Base-by-base conservation (phyloP, 2,888 invertebrate species). In the Mesochorus sp. region DNA sequence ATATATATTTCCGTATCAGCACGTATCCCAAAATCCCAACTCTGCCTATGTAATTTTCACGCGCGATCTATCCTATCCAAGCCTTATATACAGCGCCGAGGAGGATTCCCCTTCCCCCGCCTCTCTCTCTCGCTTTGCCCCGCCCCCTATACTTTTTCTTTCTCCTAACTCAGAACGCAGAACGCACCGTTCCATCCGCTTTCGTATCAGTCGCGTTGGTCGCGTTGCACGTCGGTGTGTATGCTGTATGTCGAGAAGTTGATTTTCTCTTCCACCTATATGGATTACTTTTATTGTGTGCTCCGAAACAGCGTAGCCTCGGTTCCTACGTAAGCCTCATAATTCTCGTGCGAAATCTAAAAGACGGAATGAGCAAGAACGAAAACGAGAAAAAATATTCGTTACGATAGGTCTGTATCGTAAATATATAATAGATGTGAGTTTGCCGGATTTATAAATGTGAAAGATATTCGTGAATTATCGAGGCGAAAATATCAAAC, bases 151-250 rank as follows among this genome's bases (percentile, higher is more conserved):
- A n/a, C n/a, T n/a, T n/a, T n/a, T n/a, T n/a, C n/a, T n/a, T n/a
- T n/a, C n/a, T n/a, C n/a, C n/a, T n/a, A n/a, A n/a, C n/a, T n/a
- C n/a, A n/a, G n/a, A 61, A 31, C 39, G 21, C 34, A 39, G 44
- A 71, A 44, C 49, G 31, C 78, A 74, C 64, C 59, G 59, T 61
- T 59, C 64, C 59, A 53, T 61, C 51, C 64, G 62, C 59, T 51
- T 71, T 76, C 74, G 78, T 79, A 70, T 79, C 78, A 74, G 64
- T 79, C 57, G 66, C n/a, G n/a, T n/a, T n/a, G 17, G 34, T 34
- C 62, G 44, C 34, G 44, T 71, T 78, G 59, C 74, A 73, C 73
- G 49, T 67, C 67, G 73, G 62, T 77, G 66, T 67, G 66, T 64
- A 24, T 12, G 26, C 10, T 19, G 17, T 47, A 24, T 51, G 5